phyloP scores from a whole-genome alignment of 2,113 vertebrate genomes.

The Serinus canaria region DNA sequence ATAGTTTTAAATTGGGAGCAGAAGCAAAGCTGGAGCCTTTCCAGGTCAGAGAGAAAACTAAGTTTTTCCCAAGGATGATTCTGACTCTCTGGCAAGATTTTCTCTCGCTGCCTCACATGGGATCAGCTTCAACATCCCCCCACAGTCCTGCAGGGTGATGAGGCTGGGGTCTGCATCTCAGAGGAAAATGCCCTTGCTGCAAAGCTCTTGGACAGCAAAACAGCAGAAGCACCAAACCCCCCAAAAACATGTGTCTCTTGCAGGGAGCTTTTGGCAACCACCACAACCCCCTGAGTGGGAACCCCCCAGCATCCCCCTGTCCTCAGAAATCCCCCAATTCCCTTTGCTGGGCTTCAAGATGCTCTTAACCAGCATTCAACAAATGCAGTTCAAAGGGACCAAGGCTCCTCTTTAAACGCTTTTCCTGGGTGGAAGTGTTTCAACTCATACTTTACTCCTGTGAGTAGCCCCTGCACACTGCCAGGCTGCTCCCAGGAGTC shows the following conservation, averaged over 20 bases:
- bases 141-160: neutral
- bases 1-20: slow-evolving; percentile 14
- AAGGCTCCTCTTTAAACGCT: neutral
- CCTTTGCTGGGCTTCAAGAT: neutral
- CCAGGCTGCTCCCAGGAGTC: slow-evolving; percentile 1
- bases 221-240: neutral
- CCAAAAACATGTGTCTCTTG: accelerated
- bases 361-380: neutral
- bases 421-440: neutral
- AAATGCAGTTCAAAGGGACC: neutral
- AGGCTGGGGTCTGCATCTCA: neutral
- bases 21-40: neutral
- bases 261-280: neutral
- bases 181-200: neutral
- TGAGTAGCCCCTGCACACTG: neutral
- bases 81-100: neutral
- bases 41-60: slow-evolving; percentile 22
- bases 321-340: neutral
- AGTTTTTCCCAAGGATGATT: neutral
- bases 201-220: neutral
- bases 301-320: neutral
- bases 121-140: neutral
- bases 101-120: accelerated
- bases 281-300: accelerated
- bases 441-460: neutral